Evolutionary conservation across 2,888 invertebrate species (phyloP).

Genomic region (Strigamia transsilvanica): DNA sequence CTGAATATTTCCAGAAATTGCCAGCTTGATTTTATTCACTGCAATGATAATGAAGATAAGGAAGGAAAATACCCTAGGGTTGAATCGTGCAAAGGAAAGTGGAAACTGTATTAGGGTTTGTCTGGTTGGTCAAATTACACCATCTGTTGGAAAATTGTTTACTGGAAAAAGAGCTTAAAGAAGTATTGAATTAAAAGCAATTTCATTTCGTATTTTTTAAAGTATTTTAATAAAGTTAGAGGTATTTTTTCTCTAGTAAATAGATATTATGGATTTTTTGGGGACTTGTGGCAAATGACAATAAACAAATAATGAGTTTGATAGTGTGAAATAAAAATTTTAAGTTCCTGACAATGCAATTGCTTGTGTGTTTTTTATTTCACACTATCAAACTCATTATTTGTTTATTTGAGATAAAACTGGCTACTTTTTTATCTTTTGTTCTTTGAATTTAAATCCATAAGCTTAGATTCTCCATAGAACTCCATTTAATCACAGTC

Average conservation of each 20-base stretch:
- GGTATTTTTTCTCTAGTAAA: background rate
- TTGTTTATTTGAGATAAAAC: background rate
- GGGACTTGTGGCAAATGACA: too few species aligned
- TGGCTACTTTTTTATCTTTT: background rate
- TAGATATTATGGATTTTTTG: too few species aligned
- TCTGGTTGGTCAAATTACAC: constrained; percentile 9
- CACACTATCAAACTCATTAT: background rate
- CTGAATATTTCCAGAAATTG: background rate
- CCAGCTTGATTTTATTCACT: background rate
- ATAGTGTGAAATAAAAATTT: background rate
- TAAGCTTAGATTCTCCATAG: too few species aligned
- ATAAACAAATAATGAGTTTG: background rate
- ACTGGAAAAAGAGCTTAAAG: background rate
- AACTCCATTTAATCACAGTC: too few species aligned
- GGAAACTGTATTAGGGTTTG: background rate
- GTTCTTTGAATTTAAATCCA: too few species aligned
- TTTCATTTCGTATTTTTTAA: too few species aligned
- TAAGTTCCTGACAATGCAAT: background rate
- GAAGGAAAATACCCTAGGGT: constrained; percentile 1
- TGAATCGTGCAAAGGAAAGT: background rate
- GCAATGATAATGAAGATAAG: background rate
- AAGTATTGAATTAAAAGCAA: background rate
- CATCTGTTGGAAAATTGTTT: background rate
- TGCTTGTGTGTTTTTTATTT: background rate
- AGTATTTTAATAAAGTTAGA: too few species aligned